phyloP scores from a whole-genome alignment of 2,113 vertebrate genomes.

The Okapia johnstoni region DNA sequence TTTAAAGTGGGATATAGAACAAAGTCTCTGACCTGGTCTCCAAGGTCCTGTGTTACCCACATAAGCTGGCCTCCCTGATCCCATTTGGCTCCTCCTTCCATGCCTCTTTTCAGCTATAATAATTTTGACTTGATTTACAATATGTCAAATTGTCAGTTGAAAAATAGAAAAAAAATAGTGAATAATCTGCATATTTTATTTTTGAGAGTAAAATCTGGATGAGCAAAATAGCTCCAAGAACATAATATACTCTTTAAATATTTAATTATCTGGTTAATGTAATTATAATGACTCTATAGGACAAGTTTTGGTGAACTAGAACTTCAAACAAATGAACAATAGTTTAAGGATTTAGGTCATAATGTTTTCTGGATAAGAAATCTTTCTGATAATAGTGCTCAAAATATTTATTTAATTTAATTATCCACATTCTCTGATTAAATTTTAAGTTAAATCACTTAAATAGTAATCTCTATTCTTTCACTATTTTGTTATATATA shows the following conservation, averaged over 20 bases:
- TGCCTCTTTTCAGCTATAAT: background rate
- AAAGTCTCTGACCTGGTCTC: background rate
- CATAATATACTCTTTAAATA: background rate
- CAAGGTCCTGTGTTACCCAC: fast-evolving
- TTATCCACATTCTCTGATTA: background rate
- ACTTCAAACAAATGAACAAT: background rate
- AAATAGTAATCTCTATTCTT: background rate
- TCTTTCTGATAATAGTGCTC: background rate
- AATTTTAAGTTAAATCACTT: background rate
- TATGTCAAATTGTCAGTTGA: background rate
- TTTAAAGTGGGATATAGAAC: background rate
- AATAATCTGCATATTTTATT: background rate
- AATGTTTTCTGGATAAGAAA: background rate
- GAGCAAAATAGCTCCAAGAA: background rate
- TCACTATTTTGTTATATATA: background rate
- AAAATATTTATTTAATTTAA: background rate
- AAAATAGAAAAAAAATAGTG: background rate
- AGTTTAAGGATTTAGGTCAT: background rate
- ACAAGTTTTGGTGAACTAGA: background rate
- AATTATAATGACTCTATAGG: too few species aligned
- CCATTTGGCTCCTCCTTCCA: fast-evolving
- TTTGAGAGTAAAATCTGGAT: background rate
- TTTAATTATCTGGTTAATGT: background rate
- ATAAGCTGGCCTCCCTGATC: background rate
- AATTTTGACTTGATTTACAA: background rate